Evolutionary conservation across 1,140 invertebrate genomes (phyloP), one percentile per base, ranked within the genome.

Genomic region (Cydia splendana): DNA sequence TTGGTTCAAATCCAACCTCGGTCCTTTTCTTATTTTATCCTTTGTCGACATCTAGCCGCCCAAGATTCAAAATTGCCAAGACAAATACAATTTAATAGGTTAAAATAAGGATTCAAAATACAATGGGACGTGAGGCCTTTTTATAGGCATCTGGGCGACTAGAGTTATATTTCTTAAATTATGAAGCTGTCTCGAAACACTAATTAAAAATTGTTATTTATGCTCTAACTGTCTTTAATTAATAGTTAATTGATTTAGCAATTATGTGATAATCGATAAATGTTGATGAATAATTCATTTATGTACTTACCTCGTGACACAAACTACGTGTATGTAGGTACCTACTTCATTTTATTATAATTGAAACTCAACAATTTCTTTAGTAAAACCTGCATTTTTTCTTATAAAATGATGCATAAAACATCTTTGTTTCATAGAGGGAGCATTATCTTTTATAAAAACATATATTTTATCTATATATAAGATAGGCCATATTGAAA

Each of bases 201-300:
- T 62, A 9, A 62, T 10, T 62, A 62, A 24, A 12, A 62, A 12
- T 24, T 12, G 20, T 62, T 62, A 62, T 62, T 62, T 62, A 62
- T 62, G 57, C 18, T 24, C 57, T 62, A 62, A 62, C 57, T 62
- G 57, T 62, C 3, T 62, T 62, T 62, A 62, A 62, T 62, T 62
- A 62, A 62, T 24, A 62, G 57, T 62, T 62, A 62, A 62, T 62
- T 62, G 20, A 62, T 62, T 62, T 24, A 24, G 9, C 57, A 62
- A 62, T 62, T 62, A 62, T 62, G 57, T 62, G 57, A 18, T 62
- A 62, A 62, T 62, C 57, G 20, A 62, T 62, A 24, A 62, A 62
- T 62, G 18, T 24, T 24, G 57, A 62, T 62, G 18, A 62, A 62
- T 62, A 10, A 62, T 62, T 62, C 15, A 62, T 62, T 62, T 62